A percentile compares a stretch with the other conserved stretches of the same genome.
Evolutionary conservation across 2,797 vertebrate species (phyloP).

Genomic region (Pteronotus mesoamericanus): DNA sequence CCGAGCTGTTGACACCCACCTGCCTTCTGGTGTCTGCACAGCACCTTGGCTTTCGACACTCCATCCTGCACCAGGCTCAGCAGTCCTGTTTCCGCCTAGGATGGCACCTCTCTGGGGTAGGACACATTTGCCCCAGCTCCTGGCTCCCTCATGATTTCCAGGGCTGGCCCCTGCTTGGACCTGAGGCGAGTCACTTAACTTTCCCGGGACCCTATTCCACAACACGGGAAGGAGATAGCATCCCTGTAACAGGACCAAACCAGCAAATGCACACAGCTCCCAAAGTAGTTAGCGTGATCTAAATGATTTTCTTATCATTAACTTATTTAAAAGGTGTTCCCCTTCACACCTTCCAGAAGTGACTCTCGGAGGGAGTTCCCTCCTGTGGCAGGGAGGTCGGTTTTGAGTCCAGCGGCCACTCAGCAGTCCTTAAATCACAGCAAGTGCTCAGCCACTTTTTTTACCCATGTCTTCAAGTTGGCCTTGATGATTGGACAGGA

Average conservation of each 20-base stretch:
- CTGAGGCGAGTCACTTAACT: neutral
- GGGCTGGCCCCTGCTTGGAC: neutral
- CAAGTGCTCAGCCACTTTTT: neutral
- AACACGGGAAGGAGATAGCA: neutral
- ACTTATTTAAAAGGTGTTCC: neutral
- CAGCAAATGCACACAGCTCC: neutral
- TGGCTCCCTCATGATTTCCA: neutral
- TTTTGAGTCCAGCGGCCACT: neutral
- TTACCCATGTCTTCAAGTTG: neutral
- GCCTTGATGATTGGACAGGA: neutral
- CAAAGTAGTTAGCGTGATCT: neutral
- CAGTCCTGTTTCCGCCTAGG: neutral
- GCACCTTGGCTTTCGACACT: neutral
- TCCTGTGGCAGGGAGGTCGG: neutral
- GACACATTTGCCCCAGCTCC: neutral
- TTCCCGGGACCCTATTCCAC: neutral
- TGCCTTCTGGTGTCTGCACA: rapidly evolving
- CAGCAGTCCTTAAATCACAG: neutral
- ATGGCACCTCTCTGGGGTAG: neutral
- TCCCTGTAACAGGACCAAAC: neutral
- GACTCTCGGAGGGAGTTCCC: neutral
- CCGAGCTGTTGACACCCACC: rapidly evolving
- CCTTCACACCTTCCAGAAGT: neutral
- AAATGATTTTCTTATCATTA: neutral
- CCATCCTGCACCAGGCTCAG: neutral